Evolutionary conservation across 2,888 invertebrate genomes (phyloP).

Genomic region (Aspidapion aeneum): DNA sequence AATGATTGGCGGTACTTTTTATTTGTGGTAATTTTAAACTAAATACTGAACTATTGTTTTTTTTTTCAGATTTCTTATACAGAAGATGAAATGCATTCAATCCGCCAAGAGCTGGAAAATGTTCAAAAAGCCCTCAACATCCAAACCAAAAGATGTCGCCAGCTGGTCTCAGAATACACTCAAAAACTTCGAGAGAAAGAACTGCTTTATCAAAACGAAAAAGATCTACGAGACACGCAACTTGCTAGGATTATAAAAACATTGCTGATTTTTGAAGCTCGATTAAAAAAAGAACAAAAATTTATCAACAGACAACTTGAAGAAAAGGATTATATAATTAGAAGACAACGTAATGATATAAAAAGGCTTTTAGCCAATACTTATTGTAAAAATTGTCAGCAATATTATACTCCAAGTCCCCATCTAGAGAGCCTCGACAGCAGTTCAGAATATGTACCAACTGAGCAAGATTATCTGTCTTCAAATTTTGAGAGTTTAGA

Average conservation of each 20-base stretch:
- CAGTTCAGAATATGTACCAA: constrained; percentile 45
- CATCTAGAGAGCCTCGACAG: constrained; percentile 44
- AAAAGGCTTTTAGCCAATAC: constrained; percentile 56
- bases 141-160: constrained; percentile 63
- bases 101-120: constrained; percentile 62
- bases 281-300: constrained; percentile 69
- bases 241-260: constrained; percentile 67
- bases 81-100: constrained; percentile 57
- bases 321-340: constrained; percentile 70
- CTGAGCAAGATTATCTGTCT: constrained; percentile 44
- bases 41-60: too few relatives aligned
- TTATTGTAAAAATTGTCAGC: constrained; percentile 47
- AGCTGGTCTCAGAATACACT: constrained; percentile 63
- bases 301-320: constrained; percentile 63
- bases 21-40: not conserved
- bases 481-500: constrained; percentile 46
- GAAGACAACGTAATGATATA: constrained; percentile 67
- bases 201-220: constrained; percentile 58
- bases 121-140: constrained; percentile 64
- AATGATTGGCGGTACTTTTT: not conserved
- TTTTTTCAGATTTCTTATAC: constrained; percentile 62
- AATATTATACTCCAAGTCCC: constrained; percentile 39
- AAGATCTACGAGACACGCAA: constrained; percentile 65
- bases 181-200: constrained; percentile 58
- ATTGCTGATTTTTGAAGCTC: constrained; percentile 66